Base-by-base conservation (phyloP, 1,140 invertebrate genomes). In the Trachelipus rathkii region DNA sequence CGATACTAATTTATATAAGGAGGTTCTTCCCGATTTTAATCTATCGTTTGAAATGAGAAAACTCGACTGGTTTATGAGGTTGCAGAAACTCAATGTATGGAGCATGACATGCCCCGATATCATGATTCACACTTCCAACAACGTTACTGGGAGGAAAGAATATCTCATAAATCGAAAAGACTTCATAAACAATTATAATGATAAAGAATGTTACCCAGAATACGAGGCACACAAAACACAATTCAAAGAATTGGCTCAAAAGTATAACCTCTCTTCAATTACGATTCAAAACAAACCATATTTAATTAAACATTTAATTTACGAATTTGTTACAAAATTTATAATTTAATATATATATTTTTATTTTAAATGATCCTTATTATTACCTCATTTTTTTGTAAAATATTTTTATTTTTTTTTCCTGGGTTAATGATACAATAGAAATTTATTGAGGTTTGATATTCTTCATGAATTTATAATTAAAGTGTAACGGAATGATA, bases 51-150 rank as follows among this genome's bases (percentile, higher is more conserved):
- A 67, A 44, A 67, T 76, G 0, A 76, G 75, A 44, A 69, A 66
- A 43, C 19, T 80, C 10, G 79, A 80, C 60, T 80, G 76, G 76
- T 74, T 50, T 23, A 45, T 80, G 43, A 75, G 77, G 46, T 72
- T 80, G 19, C 79, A 80, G 53, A 44, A 72, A n/a, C 60, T 68
- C n/a, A 76, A 76, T 5, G 69, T 76, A 45, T 44, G 77, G 43
- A 44, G 72, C 4, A 73, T 80, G 72, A 80, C 79, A 5, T 80
- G 79, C 24, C 79, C 79, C 24, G 74, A 80, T 33, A 72, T 77
- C 9, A 80, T 80, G 79, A 73, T 77, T 67, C 76, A 80, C 24
- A 72, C 73, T 15, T 45, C 15, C 8, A 60, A 67, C 7, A 69
- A 21, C 43, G n/a, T 80, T 19, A 75, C 23, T 15, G 69, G 19